Evolutionary conservation across 2,113 vertebrate species (phyloP), one percentile per base, ranked within the genome.

Genomic region (Tenebrosternarchus preto): DNA sequence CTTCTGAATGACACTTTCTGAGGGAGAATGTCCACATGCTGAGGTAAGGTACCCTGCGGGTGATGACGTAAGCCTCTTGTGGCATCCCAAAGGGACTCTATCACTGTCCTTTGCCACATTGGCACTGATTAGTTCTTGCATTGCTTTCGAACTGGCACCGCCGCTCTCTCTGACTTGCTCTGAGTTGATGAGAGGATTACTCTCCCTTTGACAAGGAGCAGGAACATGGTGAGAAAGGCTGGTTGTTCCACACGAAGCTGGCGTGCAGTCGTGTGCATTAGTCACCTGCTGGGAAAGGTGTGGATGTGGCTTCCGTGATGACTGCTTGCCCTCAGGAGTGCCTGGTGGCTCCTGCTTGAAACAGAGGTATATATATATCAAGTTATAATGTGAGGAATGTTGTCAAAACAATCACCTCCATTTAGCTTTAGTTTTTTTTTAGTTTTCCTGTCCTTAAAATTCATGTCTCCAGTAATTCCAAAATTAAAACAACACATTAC

Each of bases 261-360:
- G 39, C 57, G 71, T 72, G 60, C 72, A 39, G 69, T 72, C 81
- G 63, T 57, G 73, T 61, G 70, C 83, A 80, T 83, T 87, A 73
- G 76, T 79, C 36, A 85, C 70, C 0, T 19, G 80, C 83, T 85
- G 88, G 78, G 85, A 83, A 63, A 83, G 27, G 72, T 82, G 64
- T 43, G 64, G 75, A 59, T 80, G 67, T 61, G 69, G 80, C 20
- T 85, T 83, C 60, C 79, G 63, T 0, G 80, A 36, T 77, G 50
- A 72, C 57, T 70, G 60, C 33, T 72, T 63, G 67, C 36, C 68
- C 82, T 85, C 77, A 39, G 69, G 61, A 59, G 78, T 77, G 57
- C 84, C 82, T 33, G 2, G 39, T 29, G 87, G 57, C 57, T 43
- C 88, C 92, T 92, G 87, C 86, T 84, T 82, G 76, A 59, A 85